phyloP scores from a whole-genome alignment of 2,888 invertebrate genomes.

The Parochlus steinenii region DNA sequence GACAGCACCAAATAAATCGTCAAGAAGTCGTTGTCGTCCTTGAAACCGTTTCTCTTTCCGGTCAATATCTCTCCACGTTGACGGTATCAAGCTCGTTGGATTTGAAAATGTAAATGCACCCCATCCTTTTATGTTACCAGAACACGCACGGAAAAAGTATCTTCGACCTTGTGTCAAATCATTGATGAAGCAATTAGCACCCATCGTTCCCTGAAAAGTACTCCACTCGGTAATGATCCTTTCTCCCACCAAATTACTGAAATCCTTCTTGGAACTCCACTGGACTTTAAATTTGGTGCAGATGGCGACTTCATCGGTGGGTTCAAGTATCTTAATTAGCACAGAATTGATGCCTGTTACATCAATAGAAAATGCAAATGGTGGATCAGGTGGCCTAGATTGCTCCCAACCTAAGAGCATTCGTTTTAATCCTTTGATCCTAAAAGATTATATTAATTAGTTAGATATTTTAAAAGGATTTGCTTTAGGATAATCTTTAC shows the following conservation, averaged over 20 bases:
- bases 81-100: constrained; percentile 75
- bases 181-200: constrained; percentile 35
- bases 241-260: constrained; percentile 63
- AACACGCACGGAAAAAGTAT: constrained; percentile 82
- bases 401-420: constrained; percentile 80
- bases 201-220: constrained; percentile 30
- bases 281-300: constrained; percentile 47
- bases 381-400: constrained; percentile 65
- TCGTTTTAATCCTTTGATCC: constrained; percentile 32
- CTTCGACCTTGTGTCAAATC: constrained; percentile 69
- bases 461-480: constrained; percentile 17
- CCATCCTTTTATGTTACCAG: constrained; percentile 86
- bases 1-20: constrained; percentile 56
- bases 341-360: constrained; percentile 46
- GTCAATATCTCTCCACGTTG: constrained; percentile 79
- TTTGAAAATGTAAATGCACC: constrained; percentile 59
- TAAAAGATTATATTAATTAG: too few relatives aligned
- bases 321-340: constrained; percentile 48
- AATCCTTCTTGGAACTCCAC: constrained; percentile 81
- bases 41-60: constrained; percentile 46
- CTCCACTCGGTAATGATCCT: constrained; percentile 51
- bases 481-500: constrained; percentile 60
- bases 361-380: constrained; percentile 56
- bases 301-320: too few relatives aligned
- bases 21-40: constrained; percentile 53